These are phyloP conservation scores for Apamea anceps DNA, from an alignment of 2,888 invertebrate species.

Conservation along the genomic window DNA sequence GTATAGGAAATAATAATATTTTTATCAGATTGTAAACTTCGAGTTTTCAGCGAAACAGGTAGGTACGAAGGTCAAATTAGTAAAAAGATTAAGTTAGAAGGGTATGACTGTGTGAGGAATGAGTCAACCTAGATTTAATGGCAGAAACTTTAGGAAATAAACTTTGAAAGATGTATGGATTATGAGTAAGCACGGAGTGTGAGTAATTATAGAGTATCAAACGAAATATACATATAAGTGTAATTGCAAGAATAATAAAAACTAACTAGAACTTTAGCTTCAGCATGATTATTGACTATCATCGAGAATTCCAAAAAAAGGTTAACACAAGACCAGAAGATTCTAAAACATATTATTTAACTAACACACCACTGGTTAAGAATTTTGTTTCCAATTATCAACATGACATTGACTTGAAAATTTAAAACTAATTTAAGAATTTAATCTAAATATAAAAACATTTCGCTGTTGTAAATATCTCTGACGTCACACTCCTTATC, in stretches of 20 bases:
- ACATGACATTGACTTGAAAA: neutral
- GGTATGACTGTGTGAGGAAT: slow-evolving; percentile 41
- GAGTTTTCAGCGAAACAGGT: slow-evolving; percentile 10
- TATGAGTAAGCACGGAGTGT: slow-evolving; percentile 40
- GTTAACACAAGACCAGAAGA: neutral
- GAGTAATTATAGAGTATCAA: neutral
- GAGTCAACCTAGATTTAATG: slow-evolving; percentile 53
- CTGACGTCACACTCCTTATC: slow-evolving; percentile 46
- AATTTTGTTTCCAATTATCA: too few relatives aligned
- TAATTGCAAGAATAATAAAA: neutral
- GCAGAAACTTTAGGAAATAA: slow-evolving; percentile 18
- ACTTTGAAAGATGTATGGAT: slow-evolving; percentile 46
- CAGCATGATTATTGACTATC: neutral
- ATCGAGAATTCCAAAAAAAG: neutral
- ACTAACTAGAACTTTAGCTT: neutral
- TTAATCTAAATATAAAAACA: slow-evolving; percentile 36
- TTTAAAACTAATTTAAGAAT: slow-evolving; percentile 3
- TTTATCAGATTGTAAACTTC: slow-evolving; percentile 42
- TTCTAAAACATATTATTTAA: neutral
- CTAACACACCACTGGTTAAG: neutral
- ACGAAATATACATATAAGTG: neutral
- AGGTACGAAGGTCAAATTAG: neutral
- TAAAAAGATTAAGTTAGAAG: slow-evolving; percentile 51
- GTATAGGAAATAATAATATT: slow-evolving; percentile 23
- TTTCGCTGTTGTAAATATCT: slow-evolving; percentile 23